phyloP scores from a whole-genome alignment of 2,888 invertebrate genomes.

The Acanthococcus lagerstroemiae region DNA sequence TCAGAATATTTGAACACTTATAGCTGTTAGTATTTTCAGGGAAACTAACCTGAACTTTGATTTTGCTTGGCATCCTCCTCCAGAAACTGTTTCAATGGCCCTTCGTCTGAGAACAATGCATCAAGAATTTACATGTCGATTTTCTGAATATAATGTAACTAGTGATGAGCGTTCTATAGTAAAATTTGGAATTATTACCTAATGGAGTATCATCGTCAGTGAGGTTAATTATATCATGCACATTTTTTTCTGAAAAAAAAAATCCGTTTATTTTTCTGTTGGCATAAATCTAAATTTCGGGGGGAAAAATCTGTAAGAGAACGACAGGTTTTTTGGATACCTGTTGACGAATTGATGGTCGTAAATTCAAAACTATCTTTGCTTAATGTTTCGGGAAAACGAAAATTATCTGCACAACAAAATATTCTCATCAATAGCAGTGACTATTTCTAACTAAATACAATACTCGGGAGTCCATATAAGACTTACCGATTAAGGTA shows the following conservation, averaged over 20 bases:
- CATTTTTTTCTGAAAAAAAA: background rate
- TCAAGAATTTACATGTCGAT: too few relatives aligned
- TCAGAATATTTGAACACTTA: too few relatives aligned
- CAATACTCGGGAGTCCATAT: too few relatives aligned
- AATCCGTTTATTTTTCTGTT: background rate
- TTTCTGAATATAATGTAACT: background rate
- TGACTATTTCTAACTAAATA: too few relatives aligned
- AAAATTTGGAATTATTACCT: constrained; percentile 11
- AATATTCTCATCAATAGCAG: background rate
- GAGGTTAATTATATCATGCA: background rate
- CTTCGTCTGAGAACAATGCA: constrained; percentile 2
- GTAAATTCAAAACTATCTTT: constrained; percentile 12
- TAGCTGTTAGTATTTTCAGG: background rate
- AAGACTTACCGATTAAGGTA: constrained; percentile 12
- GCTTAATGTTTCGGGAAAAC: constrained; percentile 10
- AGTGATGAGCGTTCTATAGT: too few relatives aligned
- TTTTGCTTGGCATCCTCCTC: constrained; percentile 11
- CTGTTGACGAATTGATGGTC: background rate
- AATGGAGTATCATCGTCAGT: constrained; percentile 1
- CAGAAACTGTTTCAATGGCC: constrained; percentile 14
- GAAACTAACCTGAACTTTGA: constrained; percentile 1
- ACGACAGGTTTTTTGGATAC: too few relatives aligned
- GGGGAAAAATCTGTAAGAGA: too few relatives aligned
- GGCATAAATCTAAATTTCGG: too few relatives aligned
- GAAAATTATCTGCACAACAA: constrained; percentile 14